These are phyloP conservation scores for Agapornis canus DNA, from an alignment of 2,797 vertebrate species.

Conservation along the genomic window DNA sequence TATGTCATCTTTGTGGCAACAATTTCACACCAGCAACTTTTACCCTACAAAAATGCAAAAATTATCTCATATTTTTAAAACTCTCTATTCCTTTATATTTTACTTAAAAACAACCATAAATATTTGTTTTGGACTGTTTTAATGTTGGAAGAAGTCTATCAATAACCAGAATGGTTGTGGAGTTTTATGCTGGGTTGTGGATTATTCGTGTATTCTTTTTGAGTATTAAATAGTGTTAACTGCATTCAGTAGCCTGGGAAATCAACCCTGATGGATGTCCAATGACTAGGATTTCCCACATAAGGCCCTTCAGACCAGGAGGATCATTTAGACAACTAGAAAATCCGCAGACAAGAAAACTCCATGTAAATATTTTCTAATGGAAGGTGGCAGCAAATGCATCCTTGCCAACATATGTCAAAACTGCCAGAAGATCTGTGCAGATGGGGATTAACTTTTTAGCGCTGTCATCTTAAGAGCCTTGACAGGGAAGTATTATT, in stretches of 20 bases:
- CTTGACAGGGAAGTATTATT: slow-evolving; percentile 50
- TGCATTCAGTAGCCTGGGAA: slow-evolving; percentile 10
- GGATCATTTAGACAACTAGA: slow-evolving; percentile 29
- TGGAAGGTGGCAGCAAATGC: slow-evolving; percentile 54
- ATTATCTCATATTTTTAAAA: neutral
- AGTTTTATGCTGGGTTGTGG: neutral
- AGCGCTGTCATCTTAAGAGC: slow-evolving; percentile 49
- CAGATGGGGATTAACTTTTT: slow-evolving; percentile 50
- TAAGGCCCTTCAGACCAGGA: neutral
- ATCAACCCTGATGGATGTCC: slow-evolving; percentile 7
- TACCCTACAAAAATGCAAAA: neutral
- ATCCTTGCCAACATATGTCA: slow-evolving; percentile 44
- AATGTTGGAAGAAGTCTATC: neutral
- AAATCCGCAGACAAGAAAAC: slow-evolving; percentile 28
- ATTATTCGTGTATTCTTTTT: neutral
- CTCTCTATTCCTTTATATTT: neutral
- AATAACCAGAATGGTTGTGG: neutral
- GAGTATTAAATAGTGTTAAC: neutral
- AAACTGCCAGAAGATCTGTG: slow-evolving; percentile 50
- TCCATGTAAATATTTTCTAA: slow-evolving; percentile 65
- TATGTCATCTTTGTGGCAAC: neutral
- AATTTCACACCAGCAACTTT: neutral
- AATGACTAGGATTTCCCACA: slow-evolving; percentile 6
- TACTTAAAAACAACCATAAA: neutral
- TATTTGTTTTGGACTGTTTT: neutral